phyloP scores from a whole-genome alignment of 2,797 vertebrate genomes.

The Loris lydekkerianus region DNA sequence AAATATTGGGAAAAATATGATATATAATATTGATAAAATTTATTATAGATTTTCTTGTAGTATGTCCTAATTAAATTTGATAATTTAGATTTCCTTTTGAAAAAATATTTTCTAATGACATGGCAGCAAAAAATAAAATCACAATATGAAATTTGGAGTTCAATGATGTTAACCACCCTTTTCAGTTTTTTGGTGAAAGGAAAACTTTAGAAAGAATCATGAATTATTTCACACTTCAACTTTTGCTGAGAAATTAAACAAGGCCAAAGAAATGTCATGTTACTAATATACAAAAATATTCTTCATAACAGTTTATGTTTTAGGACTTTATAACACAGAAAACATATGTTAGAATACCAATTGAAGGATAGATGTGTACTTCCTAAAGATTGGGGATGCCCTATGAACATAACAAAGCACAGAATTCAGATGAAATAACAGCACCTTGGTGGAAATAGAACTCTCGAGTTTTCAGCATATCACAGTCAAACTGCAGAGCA shows the following conservation, averaged over 20 bases:
- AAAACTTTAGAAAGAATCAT: background rate
- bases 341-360: background rate
- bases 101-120: background rate
- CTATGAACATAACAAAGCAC: background rate
- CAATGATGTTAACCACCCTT: background rate
- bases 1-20: slow-evolving; percentile 8
- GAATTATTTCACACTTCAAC: background rate
- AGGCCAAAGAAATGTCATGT: background rate
- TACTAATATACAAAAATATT: background rate
- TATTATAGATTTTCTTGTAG: slow-evolving; percentile 18
- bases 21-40: background rate
- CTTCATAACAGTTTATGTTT: background rate
- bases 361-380: background rate
- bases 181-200: background rate
- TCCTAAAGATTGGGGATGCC: background rate
- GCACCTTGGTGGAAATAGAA: background rate
- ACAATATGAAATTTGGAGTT: background rate
- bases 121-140: background rate
- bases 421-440: background rate
- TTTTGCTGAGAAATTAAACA: background rate
- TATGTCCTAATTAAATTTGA: background rate
- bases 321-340: background rate
- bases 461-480: background rate
- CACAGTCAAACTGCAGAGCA: background rate
- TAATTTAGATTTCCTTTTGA: background rate